phyloP scores from a whole-genome alignment of 2,113 vertebrate genomes.

The Grammomys surdaster region DNA sequence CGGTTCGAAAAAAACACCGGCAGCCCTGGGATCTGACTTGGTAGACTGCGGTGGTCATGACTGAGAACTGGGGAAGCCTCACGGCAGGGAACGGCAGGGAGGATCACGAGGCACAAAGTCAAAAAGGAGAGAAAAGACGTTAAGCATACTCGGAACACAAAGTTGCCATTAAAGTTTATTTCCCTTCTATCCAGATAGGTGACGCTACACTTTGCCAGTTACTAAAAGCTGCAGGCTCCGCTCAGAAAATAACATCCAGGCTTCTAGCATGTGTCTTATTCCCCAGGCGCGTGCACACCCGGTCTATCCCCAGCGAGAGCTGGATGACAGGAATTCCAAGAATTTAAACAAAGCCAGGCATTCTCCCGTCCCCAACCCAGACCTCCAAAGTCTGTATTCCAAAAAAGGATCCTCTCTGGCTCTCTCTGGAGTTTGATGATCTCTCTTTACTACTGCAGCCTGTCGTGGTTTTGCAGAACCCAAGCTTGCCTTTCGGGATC shows the following conservation, averaged over 20 bases:
- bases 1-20: neutral
- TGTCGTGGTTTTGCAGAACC: constrained; percentile 67
- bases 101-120: constrained; percentile 80
- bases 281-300: constrained; percentile 60
- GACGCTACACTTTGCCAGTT: constrained; percentile 85
- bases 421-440: constrained; percentile 77
- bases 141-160: constrained; percentile 76
- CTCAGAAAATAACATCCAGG: constrained; percentile 75
- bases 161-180: constrained; percentile 88
- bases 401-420: constrained; percentile 29
- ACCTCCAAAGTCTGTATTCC: constrained; percentile 15
- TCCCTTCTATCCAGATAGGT: constrained; percentile 84
- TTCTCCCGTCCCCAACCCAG: neutral
- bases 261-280: constrained; percentile 80
- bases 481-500: constrained; percentile 53
- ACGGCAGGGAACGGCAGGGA: constrained; percentile 14
- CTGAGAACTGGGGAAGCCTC: neutral
- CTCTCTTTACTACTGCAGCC: constrained; percentile 77
- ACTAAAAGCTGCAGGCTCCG: constrained; percentile 77
- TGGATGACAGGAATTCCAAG: constrained; percentile 59
- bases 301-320: constrained; percentile 50
- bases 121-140: constrained; percentile 73
- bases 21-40: neutral
- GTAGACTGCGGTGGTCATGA: neutral
- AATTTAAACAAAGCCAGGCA: constrained; percentile 74